Evolutionary conservation across 1,140 invertebrate genomes (phyloP).

Genomic region (Macrobrachium nipponense): DNA sequence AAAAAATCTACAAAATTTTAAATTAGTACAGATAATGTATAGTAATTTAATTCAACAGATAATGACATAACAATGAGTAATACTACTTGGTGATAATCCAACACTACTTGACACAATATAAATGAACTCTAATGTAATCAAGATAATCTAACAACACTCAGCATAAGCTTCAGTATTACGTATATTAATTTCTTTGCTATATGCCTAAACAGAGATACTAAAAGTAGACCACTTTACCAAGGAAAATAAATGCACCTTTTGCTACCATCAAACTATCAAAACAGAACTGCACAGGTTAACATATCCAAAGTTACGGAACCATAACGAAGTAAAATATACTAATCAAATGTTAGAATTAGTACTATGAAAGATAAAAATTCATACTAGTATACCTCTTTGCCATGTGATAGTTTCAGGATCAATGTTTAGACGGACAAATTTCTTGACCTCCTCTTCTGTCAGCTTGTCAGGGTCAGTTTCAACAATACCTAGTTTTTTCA

Average conservation of each 20-base stretch:
- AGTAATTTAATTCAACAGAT: too few species aligned
- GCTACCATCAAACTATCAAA: not conserved
- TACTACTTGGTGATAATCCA: too few species aligned
- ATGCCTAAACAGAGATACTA: not conserved
- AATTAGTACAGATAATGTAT: too few species aligned
- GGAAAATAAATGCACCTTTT: not conserved
- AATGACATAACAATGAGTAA: too few species aligned
- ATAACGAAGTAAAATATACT: not conserved
- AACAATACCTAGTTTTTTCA: slow-evolving; percentile 85
- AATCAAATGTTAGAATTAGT: not conserved
- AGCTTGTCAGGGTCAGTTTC: slow-evolving; percentile 88
- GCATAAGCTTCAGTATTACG: too few species aligned
- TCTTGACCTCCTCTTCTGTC: slow-evolving; percentile 81
- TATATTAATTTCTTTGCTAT: not conserved
- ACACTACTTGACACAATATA: too few species aligned
- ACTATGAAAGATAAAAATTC: not conserved
- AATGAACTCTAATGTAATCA: too few species aligned
- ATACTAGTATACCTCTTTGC: slow-evolving; percentile 83
- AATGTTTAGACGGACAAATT: slow-evolving; percentile 91
- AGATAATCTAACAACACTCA: too few species aligned
- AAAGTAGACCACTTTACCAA: too few species aligned
- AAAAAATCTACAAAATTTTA: too few species aligned
- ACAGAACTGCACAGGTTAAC: not conserved
- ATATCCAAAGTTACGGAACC: not conserved
- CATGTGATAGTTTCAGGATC: slow-evolving; percentile 91